These are phyloP conservation scores for Thalassophryne amazonica DNA, from an alignment of 2,797 vertebrate genomes.

Conservation along the genomic window DNA sequence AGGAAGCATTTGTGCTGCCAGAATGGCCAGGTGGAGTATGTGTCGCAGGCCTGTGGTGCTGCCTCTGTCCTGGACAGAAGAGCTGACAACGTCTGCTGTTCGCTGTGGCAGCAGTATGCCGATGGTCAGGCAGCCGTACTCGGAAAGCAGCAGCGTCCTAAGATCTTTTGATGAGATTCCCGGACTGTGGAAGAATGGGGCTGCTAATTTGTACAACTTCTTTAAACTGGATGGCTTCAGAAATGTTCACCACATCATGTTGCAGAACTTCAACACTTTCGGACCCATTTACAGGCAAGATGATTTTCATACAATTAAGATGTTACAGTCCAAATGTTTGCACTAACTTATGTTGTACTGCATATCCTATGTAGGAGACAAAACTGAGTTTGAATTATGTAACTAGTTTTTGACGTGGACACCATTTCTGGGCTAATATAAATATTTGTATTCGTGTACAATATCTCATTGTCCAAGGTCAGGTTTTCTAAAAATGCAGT, in stretches of 20 bases:
- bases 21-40: constrained; percentile 65
- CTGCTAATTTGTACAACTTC: constrained; percentile 84
- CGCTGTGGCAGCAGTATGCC: constrained; percentile 52
- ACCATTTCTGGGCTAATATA: not conserved
- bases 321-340: not conserved
- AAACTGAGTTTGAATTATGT: not conserved
- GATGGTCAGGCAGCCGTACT: constrained; percentile 24
- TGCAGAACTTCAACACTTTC: constrained; percentile 86
- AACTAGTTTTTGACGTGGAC: constrained; percentile 2
- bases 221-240: constrained; percentile 83
- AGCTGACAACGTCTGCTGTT: not conserved
- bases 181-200: constrained; percentile 81
- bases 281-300: constrained; percentile 89
- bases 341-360: not conserved
- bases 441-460: not conserved
- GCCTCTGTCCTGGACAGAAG: constrained; percentile 29
- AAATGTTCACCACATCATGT: constrained; percentile 83
- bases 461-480: constrained; percentile 19
- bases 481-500: not conserved
- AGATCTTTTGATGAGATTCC: constrained; percentile 84
- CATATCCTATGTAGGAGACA: not conserved
- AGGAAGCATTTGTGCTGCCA: constrained; percentile 5
- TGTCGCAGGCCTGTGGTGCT: constrained; percentile 30
- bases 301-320: not conserved
- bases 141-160: constrained; percentile 46